Evolutionary conservation across 2,888 invertebrate genomes (phyloP).

Genomic region (Lasioglossum lativentre): DNA sequence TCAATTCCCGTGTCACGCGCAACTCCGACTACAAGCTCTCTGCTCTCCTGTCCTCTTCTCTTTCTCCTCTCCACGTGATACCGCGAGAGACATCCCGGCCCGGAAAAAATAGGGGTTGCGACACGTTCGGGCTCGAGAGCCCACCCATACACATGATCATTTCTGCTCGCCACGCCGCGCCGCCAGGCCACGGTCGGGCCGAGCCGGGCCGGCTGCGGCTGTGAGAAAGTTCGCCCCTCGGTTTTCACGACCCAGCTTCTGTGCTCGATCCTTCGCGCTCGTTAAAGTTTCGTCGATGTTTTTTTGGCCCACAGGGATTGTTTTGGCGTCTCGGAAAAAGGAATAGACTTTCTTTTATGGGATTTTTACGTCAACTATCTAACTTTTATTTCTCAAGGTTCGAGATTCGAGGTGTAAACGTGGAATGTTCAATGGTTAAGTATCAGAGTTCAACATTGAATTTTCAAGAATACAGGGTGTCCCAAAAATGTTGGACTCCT

Average conservation of each 20-base stretch:
- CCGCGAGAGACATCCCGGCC: neutral
- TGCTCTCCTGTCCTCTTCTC: neutral
- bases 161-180: neutral
- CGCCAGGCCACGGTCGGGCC: too few species aligned
- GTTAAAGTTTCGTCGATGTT: neutral
- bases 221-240: neutral
- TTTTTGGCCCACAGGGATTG: neutral
- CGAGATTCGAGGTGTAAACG: too few species aligned
- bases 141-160: neutral
- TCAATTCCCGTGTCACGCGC: constrained; percentile 37
- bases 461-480: too few species aligned
- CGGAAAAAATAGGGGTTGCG: neutral
- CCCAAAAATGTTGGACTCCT: too few species aligned
- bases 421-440: too few species aligned
- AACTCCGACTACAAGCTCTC: neutral
- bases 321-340: neutral
- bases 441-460: too few species aligned
- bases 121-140: neutral
- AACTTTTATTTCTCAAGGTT: too few species aligned
- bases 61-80: neutral
- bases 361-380: too few species aligned
- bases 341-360: too few species aligned
- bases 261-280: neutral
- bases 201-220: neutral
- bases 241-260: neutral